These are phyloP conservation scores for Ardeotis arabs DNA, from an alignment of 2,113 vertebrate genomes.

Conservation along the genomic window DNA sequence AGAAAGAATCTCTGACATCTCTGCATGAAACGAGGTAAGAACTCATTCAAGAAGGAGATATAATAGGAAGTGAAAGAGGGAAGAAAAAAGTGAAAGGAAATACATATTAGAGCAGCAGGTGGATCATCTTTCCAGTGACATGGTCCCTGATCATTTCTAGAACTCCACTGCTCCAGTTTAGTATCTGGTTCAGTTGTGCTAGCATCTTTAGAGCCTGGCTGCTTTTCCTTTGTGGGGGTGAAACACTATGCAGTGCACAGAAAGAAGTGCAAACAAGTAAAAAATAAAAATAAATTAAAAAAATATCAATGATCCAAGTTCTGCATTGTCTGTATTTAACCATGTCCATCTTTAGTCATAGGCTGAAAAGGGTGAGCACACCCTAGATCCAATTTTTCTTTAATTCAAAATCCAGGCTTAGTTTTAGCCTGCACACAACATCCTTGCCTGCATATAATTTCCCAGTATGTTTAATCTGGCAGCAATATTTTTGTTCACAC, in stretches of 20 bases:
- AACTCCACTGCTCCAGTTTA: neutral
- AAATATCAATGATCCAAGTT: neutral
- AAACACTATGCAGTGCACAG: neutral
- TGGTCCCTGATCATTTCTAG: accelerated
- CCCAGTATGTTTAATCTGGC: neutral
- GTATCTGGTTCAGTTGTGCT: neutral
- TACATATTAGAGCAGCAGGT: neutral
- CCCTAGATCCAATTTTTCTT: neutral
- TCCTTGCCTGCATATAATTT: neutral
- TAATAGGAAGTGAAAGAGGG: neutral
- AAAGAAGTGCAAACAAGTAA: neutral
- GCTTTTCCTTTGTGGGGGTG: neutral
- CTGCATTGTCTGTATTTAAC: neutral
- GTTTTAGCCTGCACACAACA: neutral
- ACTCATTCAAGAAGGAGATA: neutral
- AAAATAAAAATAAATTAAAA: neutral
- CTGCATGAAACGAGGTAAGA: neutral
- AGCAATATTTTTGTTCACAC: neutral
- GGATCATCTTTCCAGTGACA: neutral
- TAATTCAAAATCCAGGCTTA: neutral
- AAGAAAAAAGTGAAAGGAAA: neutral
- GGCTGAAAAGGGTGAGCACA: neutral
- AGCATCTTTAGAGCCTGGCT: neutral
- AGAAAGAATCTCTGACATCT: neutral
- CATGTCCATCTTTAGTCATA: neutral